Percentiles rank a stretch among this genome's conserved stretches.
Evolutionary conservation across 92 coral and sea anemone genomes (phyloP).

Genomic region (Bergia sp.): DNA sequence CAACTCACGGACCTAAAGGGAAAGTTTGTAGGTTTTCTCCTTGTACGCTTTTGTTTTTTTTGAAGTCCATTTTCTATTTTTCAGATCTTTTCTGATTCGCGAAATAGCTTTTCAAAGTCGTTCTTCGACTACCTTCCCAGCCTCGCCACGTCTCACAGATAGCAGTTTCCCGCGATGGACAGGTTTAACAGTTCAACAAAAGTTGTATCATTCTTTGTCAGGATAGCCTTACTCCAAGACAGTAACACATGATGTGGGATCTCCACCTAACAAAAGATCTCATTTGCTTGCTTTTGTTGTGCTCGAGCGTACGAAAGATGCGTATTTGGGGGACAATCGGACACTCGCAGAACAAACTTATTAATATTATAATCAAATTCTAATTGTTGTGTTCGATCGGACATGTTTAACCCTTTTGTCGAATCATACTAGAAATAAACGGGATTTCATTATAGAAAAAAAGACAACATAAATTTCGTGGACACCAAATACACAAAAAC

Average conservation of each 20-base stretch:
- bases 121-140: background rate
- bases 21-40: background rate
- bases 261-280: constrained; percentile 20
- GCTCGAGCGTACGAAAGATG: constrained; percentile 13
- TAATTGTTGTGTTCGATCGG: background rate
- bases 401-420: background rate
- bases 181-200: background rate
- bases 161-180: background rate
- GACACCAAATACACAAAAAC: background rate
- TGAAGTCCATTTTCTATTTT: background rate
- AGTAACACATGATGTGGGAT: constrained; percentile 4
- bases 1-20: background rate
- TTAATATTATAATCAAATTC: background rate
- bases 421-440: background rate
- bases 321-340: background rate
- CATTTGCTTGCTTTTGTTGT: constrained; percentile 13
- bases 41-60: background rate
- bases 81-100: background rate
- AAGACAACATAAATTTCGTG: background rate
- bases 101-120: background rate
- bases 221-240: background rate
- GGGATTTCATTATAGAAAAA: background rate
- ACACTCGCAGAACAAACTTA: background rate
- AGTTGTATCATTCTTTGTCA: background rate
- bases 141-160: background rate